phyloP scores from a whole-genome alignment of 2,113 vertebrate species.

The Corythaixoides concolor region DNA sequence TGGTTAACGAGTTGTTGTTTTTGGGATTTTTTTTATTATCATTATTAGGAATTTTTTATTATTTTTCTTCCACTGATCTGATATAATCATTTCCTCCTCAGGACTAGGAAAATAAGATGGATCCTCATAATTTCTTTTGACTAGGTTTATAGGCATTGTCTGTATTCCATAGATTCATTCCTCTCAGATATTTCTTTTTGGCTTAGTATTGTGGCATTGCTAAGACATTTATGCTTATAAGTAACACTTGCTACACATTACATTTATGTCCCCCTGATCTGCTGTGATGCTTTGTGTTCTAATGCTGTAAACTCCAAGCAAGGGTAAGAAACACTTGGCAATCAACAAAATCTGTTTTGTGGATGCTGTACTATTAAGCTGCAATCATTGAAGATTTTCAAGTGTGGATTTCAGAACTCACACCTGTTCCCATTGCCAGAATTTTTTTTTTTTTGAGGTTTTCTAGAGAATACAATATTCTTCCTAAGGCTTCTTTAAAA shows the following conservation, averaged over 20 bases:
- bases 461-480: not conserved
- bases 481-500: constrained; percentile 10
- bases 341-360: not conserved
- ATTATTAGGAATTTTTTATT: too few relatives aligned
- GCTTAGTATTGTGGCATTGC: not conserved
- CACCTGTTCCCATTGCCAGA: not conserved
- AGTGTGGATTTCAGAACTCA: not conserved
- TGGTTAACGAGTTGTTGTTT: not conserved
- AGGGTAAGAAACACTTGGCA: not conserved
- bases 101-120: not conserved
- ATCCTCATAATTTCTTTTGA: not conserved
- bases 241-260: not conserved
- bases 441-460: constrained; percentile 12
- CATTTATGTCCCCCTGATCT: not conserved
- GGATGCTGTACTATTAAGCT: not conserved
- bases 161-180: not conserved
- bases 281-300: not conserved
- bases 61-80: not conserved
- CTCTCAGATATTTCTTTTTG: not conserved
- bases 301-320: not conserved
- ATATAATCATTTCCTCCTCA: not conserved
- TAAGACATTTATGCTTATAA: not conserved
- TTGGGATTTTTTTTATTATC: not conserved
- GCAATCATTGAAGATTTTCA: not conserved
- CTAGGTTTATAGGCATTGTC: not conserved